Evolutionary conservation across 2,888 invertebrate species (phyloP), one percentile per base, ranked within the genome.

Genomic region (Polyploca ridens): DNA sequence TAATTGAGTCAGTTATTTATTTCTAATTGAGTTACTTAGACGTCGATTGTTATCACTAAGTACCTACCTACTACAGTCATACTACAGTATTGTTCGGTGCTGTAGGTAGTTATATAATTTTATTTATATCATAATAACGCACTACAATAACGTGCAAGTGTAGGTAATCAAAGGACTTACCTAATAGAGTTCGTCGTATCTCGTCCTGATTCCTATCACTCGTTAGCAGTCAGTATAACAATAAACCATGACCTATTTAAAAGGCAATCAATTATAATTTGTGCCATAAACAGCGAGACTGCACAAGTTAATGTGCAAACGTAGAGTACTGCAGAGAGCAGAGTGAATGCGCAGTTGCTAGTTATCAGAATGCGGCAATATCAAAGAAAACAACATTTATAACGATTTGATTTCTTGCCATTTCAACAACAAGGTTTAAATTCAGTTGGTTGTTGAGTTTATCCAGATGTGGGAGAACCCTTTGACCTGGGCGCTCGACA

Each of bases 351-450:
- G 76, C 77, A 81, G 75, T 81, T 75, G 68, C 73, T 70, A 78
- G 83, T 90, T 91, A 91, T 91, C 90, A 85, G 76, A 73, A 66
- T 67, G 90, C 90, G 92, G 91, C 77, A 67, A 75, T 84, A 86
- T 91, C 88, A 93, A 93, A 91, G 86, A 77, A 75, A 81, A 77
- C 69, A 64, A 68, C 69, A 74, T 74, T 80, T 73, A 76, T 71
- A 73, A 76, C 81, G 78, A 88, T 80, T 85, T 81, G 76, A 84
- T 76, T 76, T 78, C 85, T 85, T 88, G 82, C 74, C 61, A 64
- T 77, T 68, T 71, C 69, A 68, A 74, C 68, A 76, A 81, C 79
- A 91, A 85, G 85, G 86, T 75, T 78, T 78, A 83, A 77, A 87
- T 85, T 90, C 74, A 41, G 41, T 41, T 41, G 79, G 72, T 81